Percentiles rank a stretch among this genome's conserved stretches.
phyloP scores from a whole-genome alignment of 2,797 vertebrate genomes.

The Sphenopsis melanotis region DNA sequence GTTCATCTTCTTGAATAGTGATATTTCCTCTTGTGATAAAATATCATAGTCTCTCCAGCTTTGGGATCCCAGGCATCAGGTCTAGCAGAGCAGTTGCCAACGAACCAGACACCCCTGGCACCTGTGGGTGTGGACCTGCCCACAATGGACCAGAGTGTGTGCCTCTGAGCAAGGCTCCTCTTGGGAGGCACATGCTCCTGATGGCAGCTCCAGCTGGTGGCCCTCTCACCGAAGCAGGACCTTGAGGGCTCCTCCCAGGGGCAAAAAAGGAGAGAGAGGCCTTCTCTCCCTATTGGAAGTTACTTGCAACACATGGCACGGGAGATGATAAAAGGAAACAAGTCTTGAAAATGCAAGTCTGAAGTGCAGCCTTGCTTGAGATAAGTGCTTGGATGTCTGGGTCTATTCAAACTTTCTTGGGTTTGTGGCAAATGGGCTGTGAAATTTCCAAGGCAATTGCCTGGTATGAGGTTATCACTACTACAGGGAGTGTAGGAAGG shows the following conservation, averaged over 20 bases:
- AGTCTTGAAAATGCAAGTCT: neutral
- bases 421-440: neutral
- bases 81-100: neutral
- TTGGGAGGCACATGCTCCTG: neutral
- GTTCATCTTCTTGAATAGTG: neutral
- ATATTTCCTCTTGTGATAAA: neutral
- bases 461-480: neutral
- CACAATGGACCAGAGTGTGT: rapidly evolving
- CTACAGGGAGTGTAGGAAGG: neutral
- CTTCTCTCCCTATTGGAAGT: neutral
- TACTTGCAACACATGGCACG: neutral
- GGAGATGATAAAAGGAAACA: neutral
- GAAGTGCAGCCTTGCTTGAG: neutral
- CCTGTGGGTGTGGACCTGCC: rapidly evolving
- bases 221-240: neutral
- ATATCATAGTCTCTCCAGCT: neutral
- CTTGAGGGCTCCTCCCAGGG: neutral
- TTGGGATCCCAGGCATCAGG: neutral
- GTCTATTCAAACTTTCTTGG: neutral
- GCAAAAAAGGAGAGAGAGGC: neutral
- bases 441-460: neutral
- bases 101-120: neutral
- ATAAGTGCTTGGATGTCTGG: neutral
- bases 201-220: neutral
- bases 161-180: neutral